Base-by-base conservation (phyloP, 2,797 vertebrate species). In the Chlorospingus flavigularis region DNA sequence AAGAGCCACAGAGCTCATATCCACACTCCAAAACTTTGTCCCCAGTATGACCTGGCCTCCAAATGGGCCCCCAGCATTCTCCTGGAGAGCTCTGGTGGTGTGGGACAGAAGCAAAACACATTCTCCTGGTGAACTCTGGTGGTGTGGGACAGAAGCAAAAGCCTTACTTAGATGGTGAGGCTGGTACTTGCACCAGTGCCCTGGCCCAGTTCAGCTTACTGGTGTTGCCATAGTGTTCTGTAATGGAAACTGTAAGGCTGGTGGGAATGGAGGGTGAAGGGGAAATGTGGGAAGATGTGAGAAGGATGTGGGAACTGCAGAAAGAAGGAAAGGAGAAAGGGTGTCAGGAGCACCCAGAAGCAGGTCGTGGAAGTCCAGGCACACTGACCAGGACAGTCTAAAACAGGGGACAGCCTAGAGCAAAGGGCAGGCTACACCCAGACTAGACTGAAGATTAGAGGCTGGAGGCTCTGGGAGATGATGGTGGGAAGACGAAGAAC, bases 371-470 rank as follows among this genome's bases (percentile, higher is more conserved):
- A 78, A 62, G 33, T 92, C 71, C 37, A 70, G 53, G 17, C 19
- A 33, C 0, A 0, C 25, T 88, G 63, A 73, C 55, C 53, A 1
- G 9, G 62, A 65, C 90, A 83, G 43, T 35, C 73, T 94, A 21
- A 88, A 90, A 4, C 31, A 66, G 62, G 42, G 70, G 65, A 66
- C 70, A 88, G 30, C 68, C 75, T 72, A 71, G 84, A 88, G 53
- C 67, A 35, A 53, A 74, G 61, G 71, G 39, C 47, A 81, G 92
- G 43, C 30, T 90, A 58, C 79, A 3, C 85, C 75, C 82, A 78
- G 47, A 19, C 68, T 51, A 75, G 75, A 65, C n/a, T 90, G 82
- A 73, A 94, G 94, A 94, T 96, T 92, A 91, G 61, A 94, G 85
- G 31, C 83, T 94, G 50, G 17, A 88, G 20, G 78, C 53, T 66